Percentiles rank a stretch among this genome's conserved stretches.
phyloP scores from a whole-genome alignment of 2,113 vertebrate species.

The Rhineura floridana region DNA sequence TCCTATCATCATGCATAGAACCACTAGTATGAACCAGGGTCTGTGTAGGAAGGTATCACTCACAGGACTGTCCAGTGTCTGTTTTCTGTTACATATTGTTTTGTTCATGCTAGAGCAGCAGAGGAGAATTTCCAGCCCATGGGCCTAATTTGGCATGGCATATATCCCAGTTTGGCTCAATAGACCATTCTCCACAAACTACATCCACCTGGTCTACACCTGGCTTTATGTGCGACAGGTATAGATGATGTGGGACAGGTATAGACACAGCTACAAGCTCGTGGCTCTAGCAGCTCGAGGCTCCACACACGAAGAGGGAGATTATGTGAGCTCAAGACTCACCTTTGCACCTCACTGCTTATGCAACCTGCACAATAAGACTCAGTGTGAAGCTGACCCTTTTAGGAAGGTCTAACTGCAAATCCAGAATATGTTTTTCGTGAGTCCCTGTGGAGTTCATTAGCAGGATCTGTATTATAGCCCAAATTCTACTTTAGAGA shows the following conservation, averaged over 20 bases:
- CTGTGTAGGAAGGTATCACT: neutral
- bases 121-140: no score
- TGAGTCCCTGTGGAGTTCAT: neutral
- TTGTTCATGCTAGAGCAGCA: no score
- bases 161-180: no score
- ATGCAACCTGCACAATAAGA: neutral
- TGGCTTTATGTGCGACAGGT: no score
- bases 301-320: neutral
- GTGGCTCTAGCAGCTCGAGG: no score
- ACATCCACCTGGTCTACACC: no score
- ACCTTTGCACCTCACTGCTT: neutral
- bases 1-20: neutral
- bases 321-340: neutral
- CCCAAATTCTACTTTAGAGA: neutral
- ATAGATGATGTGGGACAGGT: no score
- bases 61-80: neutral
- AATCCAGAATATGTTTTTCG: neutral
- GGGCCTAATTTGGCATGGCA: no score
- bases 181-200: no score
- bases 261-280: no score
- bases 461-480: neutral
- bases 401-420: neutral
- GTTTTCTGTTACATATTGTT: neutral
- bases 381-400: neutral
- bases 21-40: neutral